A percentile compares a stretch with the other conserved stretches of the same genome.
Conservation (phyloP, 64 coral and sea anemone genomes). For the Montipora cactus region DNA sequence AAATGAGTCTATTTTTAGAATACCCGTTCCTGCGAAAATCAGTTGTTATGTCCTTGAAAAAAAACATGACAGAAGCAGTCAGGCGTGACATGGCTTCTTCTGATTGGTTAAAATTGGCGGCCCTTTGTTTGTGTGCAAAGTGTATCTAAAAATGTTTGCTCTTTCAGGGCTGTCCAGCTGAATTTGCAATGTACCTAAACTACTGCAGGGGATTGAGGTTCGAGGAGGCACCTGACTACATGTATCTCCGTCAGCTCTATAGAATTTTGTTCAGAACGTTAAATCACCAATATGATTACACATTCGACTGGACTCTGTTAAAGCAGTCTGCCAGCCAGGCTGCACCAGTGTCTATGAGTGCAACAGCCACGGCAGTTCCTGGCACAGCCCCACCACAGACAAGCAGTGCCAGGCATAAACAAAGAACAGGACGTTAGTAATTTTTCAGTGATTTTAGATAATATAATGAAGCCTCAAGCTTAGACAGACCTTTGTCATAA, state of each 20-base stretch:
- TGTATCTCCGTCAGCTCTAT: slow-evolving; percentile 97
- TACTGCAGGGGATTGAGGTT: slow-evolving; percentile 96
- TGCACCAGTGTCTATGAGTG: slow-evolving; percentile 71
- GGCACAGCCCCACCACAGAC: slow-evolving; percentile 73
- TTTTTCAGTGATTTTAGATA: neutral
- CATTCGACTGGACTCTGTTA: slow-evolving; percentile 95
- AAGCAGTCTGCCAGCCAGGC: slow-evolving; percentile 84
- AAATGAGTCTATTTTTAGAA: too few species aligned
- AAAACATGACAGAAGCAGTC: too few species aligned
- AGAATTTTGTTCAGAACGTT: slow-evolving; percentile 96
- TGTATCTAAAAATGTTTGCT: neutral
- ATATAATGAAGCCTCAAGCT: too few species aligned
- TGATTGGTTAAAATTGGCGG: too few species aligned
- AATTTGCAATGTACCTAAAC: slow-evolving; percentile 99
- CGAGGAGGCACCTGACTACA: slow-evolving; percentile 99
- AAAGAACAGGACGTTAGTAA: slow-evolving; percentile 85
- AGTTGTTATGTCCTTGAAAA: too few species aligned
- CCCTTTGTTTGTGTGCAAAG: too few species aligned
- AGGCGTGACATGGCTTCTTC: too few species aligned
- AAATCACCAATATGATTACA: slow-evolving; percentile 98
- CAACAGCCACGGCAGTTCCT: slow-evolving; percentile 66
- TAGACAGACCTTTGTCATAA: too few species aligned
- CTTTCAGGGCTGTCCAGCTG: slow-evolving; percentile 85
- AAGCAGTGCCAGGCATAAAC: slow-evolving; percentile 76
- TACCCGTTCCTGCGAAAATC: too few species aligned